Evolutionary conservation across 2,888 invertebrate genomes (phyloP), one percentile per base, ranked within the genome.

Genomic region (Campoplex capitator): DNA sequence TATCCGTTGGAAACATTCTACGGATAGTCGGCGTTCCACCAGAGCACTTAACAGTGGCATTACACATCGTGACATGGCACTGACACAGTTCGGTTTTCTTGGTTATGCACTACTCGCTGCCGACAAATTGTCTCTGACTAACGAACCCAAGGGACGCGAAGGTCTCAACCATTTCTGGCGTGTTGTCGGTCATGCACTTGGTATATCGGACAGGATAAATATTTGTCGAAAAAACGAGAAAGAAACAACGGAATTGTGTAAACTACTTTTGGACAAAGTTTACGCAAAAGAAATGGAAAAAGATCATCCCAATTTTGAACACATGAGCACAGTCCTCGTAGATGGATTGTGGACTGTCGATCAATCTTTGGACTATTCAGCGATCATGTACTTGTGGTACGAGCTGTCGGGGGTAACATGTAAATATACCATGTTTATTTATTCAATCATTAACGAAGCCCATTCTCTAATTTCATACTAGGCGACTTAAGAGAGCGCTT

Each of bases 21-120:
- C 94, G 0, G 96, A 96, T 0, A 96, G 96, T 68, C 94, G 95
- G 35, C 93, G 94, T 80, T 94, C 95, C 13, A 89, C 91, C 3
- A 91, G 93, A 2, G 92, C 92, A 0, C 91, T 95, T 2, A 88
- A 93, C 0, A 96, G 96, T 0, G 94, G 95, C 28, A 96, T 98
- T 38, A 96, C 96, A 0, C 98, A 98, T 92, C 96, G 96, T 87
- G 98, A 98, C 92, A 96, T 98, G 95, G 97, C 97, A 0, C 93
- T 98, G 11, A 98, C 98, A 0, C 97, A 97, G 94, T 97, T 97
- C 92, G 98, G 97, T 1, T 98, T 98, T 92, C 95, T 98, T 91
- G 98, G 98, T 0, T 96, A 96, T 88, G 94, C 96, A 0, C 92
- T 97, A 0, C 91, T 97, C 6, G 95, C 95, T 28, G 95, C 96